Percentiles rank a stretch among this genome's conserved stretches.
phyloP scores from a whole-genome alignment of 2,888 invertebrate genomes.

The Yponomeuta plumbellus region DNA sequence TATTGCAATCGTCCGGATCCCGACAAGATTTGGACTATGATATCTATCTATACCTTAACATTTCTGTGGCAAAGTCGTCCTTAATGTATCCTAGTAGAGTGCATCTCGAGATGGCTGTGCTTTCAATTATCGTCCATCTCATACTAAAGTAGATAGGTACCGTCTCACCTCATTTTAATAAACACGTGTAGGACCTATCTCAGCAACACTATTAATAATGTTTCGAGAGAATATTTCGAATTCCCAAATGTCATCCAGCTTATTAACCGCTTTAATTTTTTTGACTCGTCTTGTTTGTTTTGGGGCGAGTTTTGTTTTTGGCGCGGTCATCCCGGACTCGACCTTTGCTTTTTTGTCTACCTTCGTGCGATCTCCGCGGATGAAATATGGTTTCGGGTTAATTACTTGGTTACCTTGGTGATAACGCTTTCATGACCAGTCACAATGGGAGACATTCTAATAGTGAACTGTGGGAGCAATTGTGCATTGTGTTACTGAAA shows the following conservation, averaged over 20 bases:
- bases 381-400: constrained; percentile 74
- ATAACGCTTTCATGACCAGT: constrained; percentile 34
- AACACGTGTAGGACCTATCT: constrained; percentile 52
- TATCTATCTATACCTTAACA: no score
- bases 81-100: no score
- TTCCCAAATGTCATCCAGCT: constrained; percentile 76
- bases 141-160: not conserved
- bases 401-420: constrained; percentile 53
- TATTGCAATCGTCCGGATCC: no score
- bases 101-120: not conserved
- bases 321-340: constrained; percentile 61
- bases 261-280: constrained; percentile 73
- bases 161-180: constrained; percentile 61
- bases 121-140: not conserved
- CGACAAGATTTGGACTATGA: no score
- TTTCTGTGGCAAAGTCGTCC: no score
- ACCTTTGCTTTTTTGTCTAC: constrained; percentile 70
- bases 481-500: not conserved
- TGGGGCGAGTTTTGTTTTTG: constrained; percentile 69
- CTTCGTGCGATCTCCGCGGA: constrained; percentile 61
- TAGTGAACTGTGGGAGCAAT: not conserved
- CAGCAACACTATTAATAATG: constrained; percentile 69
- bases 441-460: not conserved
- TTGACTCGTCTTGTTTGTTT: constrained; percentile 72
- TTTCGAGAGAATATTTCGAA: constrained; percentile 71